A percentile compares a stretch with the other conserved stretches of the same genome.
Conservation (phyloP, 2,888 invertebrate genomes). For the Drosophila demipolita region DNA sequence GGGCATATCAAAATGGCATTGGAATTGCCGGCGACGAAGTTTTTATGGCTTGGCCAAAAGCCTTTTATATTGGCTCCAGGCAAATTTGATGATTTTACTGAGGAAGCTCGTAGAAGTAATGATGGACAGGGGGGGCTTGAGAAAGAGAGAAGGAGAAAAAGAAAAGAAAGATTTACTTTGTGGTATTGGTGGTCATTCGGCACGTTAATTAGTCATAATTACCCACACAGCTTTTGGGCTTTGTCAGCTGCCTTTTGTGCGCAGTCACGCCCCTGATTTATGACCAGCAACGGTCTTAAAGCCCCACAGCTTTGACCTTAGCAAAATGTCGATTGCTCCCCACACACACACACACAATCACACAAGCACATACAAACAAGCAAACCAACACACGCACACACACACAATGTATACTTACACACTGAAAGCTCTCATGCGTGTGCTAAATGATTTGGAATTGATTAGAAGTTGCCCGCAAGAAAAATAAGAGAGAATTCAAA, state of each 20-base stretch:
- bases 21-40: constrained; percentile 55
- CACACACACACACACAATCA: constrained; percentile 9
- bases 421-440: constrained; percentile 75
- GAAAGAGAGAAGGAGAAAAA: background rate
- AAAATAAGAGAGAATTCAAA: constrained; percentile 23
- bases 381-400: constrained; percentile 6
- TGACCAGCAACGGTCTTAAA: constrained; percentile 64
- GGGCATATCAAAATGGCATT: constrained; percentile 56
- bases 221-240: constrained; percentile 75
- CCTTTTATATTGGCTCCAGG: constrained; percentile 68
- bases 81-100: constrained; percentile 78
- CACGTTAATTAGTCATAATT: constrained; percentile 77
- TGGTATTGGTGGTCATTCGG: constrained; percentile 31
- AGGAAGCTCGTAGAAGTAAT: constrained; percentile 49
- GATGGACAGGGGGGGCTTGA: constrained; percentile 27
- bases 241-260: constrained; percentile 75
- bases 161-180: background rate
- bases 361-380: background rate
- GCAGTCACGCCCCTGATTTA: constrained; percentile 77
- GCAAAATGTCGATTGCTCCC: constrained; percentile 54
- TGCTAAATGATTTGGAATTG: constrained; percentile 78
- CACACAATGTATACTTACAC: constrained; percentile 12
- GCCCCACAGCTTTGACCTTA: constrained; percentile 63
- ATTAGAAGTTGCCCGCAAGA: constrained; percentile 63
- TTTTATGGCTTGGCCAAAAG: constrained; percentile 71